A percentile compares a stretch with the other conserved stretches of the same genome.
These are phyloP conservation scores for Centropyge bicolor DNA, from an alignment of 2,797 vertebrate genomes.

Conservation along the genomic window DNA sequence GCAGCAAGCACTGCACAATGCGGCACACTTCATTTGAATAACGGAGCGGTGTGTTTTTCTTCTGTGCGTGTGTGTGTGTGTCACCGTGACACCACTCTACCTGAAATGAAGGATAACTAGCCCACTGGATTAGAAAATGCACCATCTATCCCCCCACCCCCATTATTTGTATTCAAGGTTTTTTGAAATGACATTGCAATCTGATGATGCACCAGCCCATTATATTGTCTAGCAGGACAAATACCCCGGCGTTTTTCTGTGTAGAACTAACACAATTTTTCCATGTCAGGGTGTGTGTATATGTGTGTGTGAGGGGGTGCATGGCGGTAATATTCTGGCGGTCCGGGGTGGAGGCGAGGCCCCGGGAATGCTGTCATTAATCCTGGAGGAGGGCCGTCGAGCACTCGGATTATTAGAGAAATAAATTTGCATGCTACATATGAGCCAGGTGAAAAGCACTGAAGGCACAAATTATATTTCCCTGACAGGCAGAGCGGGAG, in stretches of 20 bases:
- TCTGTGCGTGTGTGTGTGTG: constrained; percentile 67
- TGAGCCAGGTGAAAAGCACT: constrained; percentile 99
- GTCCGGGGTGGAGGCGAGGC: constrained; percentile 88
- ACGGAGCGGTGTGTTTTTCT: constrained; percentile 76
- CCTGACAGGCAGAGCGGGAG: constrained; percentile 79
- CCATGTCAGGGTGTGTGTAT: constrained; percentile 90
- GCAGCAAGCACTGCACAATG: constrained; percentile 85
- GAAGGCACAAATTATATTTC: constrained; percentile 91
- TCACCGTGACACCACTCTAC: constrained; percentile 80
- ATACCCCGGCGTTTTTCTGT: constrained; percentile 98
- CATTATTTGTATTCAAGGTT: constrained; percentile 99
- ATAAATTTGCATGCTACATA: constrained; percentile 99
- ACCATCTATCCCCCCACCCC: constrained; percentile 92
- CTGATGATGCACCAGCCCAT: constrained; percentile 99
- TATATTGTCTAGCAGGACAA: constrained; percentile 99
- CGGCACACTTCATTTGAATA: constrained; percentile 87
- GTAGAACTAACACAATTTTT: constrained; percentile 99
- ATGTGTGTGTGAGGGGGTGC: constrained; percentile 34
- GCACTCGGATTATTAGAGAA: constrained; percentile 99
- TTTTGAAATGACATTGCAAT: constrained; percentile 99
- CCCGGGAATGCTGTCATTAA: constrained; percentile 99
- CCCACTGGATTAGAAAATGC: constrained; percentile 93
- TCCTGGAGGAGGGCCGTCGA: constrained; percentile 97
- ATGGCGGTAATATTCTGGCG: constrained; percentile 93
- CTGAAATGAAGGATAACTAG: constrained; percentile 94